Percentiles rank a stretch among this genome's conserved stretches.
phyloP scores from a whole-genome alignment of 2,888 invertebrate species.

The Teleogryllus oceanicus region DNA sequence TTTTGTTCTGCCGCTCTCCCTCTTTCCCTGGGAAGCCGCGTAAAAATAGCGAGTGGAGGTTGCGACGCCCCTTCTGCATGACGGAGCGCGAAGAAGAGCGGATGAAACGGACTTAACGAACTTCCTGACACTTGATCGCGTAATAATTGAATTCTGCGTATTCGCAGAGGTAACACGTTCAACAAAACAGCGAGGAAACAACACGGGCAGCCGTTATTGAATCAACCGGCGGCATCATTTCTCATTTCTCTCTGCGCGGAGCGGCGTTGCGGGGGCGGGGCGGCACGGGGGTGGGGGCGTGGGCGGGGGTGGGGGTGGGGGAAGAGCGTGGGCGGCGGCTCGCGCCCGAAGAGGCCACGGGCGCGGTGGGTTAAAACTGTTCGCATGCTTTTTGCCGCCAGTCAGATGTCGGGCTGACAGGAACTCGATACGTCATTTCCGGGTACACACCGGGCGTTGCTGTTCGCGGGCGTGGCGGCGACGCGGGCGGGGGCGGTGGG shows the following conservation, averaged over 20 bases:
- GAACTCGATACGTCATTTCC: slow-evolving; percentile 3
- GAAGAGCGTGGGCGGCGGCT: not conserved
- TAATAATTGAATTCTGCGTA: not conserved
- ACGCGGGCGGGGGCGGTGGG: not conserved
- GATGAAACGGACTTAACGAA: not conserved
- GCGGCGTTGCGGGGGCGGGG: not conserved
- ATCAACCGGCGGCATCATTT: not conserved
- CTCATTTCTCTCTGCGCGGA: not conserved
- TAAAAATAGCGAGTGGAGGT: too few relatives aligned
- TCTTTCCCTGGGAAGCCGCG: too few relatives aligned
- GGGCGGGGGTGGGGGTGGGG: not conserved
- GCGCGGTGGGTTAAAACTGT: not conserved
- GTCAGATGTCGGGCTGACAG: not conserved
- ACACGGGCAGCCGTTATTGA: not conserved
- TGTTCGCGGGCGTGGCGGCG: not conserved
- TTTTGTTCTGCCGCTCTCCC: too few relatives aligned
- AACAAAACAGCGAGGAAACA: not conserved
- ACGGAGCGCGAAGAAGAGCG: not conserved
- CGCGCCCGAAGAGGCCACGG: not conserved
- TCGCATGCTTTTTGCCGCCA: slow-evolving; percentile 11
- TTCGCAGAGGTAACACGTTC: not conserved
- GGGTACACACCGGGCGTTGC: not conserved
- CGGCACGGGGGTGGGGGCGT: not conserved
- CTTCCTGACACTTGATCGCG: slow-evolving; percentile 1
- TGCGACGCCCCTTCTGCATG: too few relatives aligned